phyloP scores from a whole-genome alignment of 2,797 vertebrate species.

The Toxotes lorentzi region DNA sequence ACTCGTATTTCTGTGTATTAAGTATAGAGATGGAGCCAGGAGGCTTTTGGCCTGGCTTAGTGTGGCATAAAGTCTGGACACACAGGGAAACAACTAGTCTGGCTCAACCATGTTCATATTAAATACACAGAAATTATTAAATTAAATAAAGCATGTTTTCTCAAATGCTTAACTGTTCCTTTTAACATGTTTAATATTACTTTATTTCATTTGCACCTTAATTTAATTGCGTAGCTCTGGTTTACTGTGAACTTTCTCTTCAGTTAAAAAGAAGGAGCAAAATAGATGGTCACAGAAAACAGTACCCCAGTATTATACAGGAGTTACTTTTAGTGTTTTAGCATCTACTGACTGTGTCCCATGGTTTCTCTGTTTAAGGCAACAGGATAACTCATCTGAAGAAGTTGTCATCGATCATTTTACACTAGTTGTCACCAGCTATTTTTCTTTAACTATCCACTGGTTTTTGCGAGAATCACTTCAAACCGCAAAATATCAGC shows the following conservation, averaged over 20 bases:
- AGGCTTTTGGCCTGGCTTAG: background rate
- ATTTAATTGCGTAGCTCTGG: background rate
- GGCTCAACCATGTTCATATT: too few relatives aligned
- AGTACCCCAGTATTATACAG: background rate
- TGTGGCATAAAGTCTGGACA: background rate
- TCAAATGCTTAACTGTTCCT: background rate
- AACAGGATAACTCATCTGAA: constrained; percentile 62
- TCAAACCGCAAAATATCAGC: constrained; percentile 67
- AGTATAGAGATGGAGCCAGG: background rate
- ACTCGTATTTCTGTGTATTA: too few relatives aligned
- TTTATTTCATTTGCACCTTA: background rate
- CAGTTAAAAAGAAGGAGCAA: background rate
- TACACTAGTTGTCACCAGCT: constrained; percentile 65
- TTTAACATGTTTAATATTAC: background rate
- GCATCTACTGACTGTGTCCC: constrained; percentile 4
- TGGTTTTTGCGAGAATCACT: constrained; percentile 50
- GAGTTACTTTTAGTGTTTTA: background rate
- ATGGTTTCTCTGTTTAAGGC: constrained; percentile 18
- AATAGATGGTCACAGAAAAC: background rate
- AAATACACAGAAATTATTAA: too few relatives aligned
- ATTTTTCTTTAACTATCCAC: constrained; percentile 50
- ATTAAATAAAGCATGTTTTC: too few relatives aligned
- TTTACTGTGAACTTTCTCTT: background rate
- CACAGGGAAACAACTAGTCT: background rate
- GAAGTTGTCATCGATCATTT: constrained; percentile 70